Conservation (phyloP, 1,140 invertebrate species). For the Danaus melanippus region DNA sequence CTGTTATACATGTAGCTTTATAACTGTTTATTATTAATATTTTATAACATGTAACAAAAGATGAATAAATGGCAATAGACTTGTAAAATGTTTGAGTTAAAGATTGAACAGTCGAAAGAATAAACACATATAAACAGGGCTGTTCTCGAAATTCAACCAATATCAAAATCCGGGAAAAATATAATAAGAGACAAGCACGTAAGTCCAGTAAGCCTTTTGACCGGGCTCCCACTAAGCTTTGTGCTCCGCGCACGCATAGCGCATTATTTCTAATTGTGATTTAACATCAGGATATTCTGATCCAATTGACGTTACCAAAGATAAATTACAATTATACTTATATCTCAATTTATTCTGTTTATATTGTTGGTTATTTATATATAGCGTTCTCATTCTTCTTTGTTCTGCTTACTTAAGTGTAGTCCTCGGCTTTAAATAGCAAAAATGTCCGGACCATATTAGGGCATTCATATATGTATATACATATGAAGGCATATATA, state of each 20-base stretch:
- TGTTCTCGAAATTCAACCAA: slow-evolving; percentile 1
- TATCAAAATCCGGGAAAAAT: slow-evolving; percentile 30
- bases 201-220: slow-evolving; percentile 53
- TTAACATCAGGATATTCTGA: slow-evolving; percentile 40
- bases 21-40: too few relatives aligned
- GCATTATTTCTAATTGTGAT: slow-evolving; percentile 69
- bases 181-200: slow-evolving; percentile 53
- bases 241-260: slow-evolving; percentile 54
- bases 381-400: neutral
- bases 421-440: too few relatives aligned
- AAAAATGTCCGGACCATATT: too few relatives aligned
- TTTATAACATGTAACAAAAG: too few relatives aligned
- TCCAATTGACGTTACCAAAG: slow-evolving; percentile 53
- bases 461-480: too few relatives aligned
- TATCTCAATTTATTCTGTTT: slow-evolving; percentile 6
- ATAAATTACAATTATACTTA: slow-evolving; percentile 14
- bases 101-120: too few relatives aligned
- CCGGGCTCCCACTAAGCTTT: slow-evolving; percentile 39
- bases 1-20: too few relatives aligned
- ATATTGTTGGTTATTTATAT: slow-evolving; percentile 3
- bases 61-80: too few relatives aligned
- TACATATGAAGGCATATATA: too few relatives aligned
- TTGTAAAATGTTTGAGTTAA: too few relatives aligned
- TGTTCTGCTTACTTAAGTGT: too few relatives aligned
- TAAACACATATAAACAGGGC: too few relatives aligned